Percentiles rank a stretch among this genome's conserved stretches.
Conservation (phyloP, 23 tunicate species). For the Halocynthia aurantium region DNA sequence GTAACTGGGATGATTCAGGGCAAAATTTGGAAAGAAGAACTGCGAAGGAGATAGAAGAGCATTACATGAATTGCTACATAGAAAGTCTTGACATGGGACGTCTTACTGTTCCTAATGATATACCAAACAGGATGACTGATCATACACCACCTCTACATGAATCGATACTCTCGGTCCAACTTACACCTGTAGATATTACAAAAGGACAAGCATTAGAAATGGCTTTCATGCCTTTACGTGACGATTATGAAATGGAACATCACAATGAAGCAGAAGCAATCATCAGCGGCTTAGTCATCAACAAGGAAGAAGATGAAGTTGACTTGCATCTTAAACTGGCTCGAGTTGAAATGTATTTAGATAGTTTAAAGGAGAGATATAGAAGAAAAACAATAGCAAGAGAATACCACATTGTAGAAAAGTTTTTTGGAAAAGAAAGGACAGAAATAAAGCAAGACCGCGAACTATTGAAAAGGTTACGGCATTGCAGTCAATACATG, state of each 20-base stretch:
- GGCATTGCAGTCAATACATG: conserved; percentile 71
- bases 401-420: conserved; percentile 76
- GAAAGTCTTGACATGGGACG: conserved; percentile 52
- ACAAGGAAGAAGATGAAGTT: conserved; percentile 55
- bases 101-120: conserved; percentile 48
- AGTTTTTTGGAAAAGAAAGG: conserved; percentile 30
- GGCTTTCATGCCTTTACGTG: conserved; percentile 92
- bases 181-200: conserved; percentile 22
- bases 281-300: conserved; percentile 39
- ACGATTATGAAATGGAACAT: conserved; percentile 82
- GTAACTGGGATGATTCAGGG: conserved; percentile 89
- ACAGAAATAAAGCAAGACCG: background rate
- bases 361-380: conserved; percentile 58
- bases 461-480: conserved; percentile 29
- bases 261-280: conserved; percentile 84
- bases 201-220: conserved; percentile 54
- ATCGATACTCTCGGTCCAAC: conserved; percentile 22
- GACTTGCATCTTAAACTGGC: conserved; percentile 70
- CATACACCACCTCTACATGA: conserved; percentile 78
- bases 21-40: conserved; percentile 43
- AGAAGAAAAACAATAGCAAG: conserved; percentile 62
- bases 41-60: conserved; percentile 76
- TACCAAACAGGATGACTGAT: conserved; percentile 87
- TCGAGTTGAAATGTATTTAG: conserved; percentile 51
- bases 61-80: conserved; percentile 61